These are phyloP conservation scores for Diuraphis noxia DNA, from an alignment of 1,140 invertebrate species.

Conservation along the genomic window DNA sequence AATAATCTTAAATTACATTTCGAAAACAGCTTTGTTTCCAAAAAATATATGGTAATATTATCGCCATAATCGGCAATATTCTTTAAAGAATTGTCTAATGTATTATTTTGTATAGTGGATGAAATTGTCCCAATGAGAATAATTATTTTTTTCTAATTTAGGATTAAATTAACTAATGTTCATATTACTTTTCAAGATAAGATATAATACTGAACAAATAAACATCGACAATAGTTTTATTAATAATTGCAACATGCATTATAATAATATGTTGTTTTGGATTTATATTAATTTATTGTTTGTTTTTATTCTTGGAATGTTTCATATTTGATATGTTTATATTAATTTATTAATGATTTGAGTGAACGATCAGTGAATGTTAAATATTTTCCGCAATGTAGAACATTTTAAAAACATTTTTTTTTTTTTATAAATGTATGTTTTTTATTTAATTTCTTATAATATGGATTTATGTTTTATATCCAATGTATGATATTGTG, in stretches of 20 bases:
- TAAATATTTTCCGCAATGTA: background rate
- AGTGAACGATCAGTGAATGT: background rate
- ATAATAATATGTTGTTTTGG: background rate
- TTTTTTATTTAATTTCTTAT: background rate
- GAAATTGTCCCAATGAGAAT: background rate
- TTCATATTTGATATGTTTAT: background rate
- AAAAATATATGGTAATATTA: background rate
- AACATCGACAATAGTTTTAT: background rate
- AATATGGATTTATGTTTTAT: background rate
- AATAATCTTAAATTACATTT: background rate
- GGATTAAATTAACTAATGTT: background rate
- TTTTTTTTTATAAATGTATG: background rate
- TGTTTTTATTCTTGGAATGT: constrained; percentile 19
- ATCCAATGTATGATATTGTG: background rate
- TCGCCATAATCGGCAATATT: background rate
- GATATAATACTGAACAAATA: constrained; percentile 28
- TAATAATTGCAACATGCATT: background rate
- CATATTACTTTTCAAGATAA: constrained; percentile 10
- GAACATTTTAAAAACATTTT: background rate
- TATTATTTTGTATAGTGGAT: background rate
- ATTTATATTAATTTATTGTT: background rate
- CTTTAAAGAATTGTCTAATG: background rate
- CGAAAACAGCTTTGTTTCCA: background rate
- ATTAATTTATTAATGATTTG: background rate
- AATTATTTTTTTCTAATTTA: background rate